Conservation (phyloP, 2,797 vertebrate species). For the Poecilia picta region DNA sequence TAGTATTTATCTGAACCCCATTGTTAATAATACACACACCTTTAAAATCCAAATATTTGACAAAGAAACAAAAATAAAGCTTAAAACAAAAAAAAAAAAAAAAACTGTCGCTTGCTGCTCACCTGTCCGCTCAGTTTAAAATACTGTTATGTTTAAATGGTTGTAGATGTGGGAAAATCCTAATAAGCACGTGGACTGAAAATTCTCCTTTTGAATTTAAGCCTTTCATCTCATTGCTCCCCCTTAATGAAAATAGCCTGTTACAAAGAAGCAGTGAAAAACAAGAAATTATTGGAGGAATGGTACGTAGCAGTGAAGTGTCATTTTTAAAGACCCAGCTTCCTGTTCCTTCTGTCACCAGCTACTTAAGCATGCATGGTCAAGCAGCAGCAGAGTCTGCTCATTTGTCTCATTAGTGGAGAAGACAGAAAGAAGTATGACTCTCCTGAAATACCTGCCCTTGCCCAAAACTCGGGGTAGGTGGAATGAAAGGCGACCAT, state of each 20-base stretch:
- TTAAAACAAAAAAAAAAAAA: not conserved
- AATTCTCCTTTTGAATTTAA: not conserved
- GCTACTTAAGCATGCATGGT: constrained; percentile 85
- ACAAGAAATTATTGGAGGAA: constrained; percentile 18
- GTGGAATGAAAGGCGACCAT: constrained; percentile 58
- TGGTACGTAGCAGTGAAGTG: constrained; percentile 24
- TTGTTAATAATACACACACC: not conserved
- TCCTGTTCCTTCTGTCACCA: constrained; percentile 50
- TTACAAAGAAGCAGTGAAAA: constrained; percentile 16
- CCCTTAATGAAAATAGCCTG: not conserved
- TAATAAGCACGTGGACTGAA: not conserved
- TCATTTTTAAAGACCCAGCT: constrained; percentile 43
- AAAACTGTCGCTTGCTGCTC: not conserved
- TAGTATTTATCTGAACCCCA: not conserved
- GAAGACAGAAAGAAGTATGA: constrained; percentile 86
- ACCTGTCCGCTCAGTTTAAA: too few species aligned
- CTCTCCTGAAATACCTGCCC: constrained; percentile 84
- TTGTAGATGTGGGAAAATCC: not conserved
- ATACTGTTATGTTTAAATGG: not conserved
- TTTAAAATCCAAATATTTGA: not conserved
- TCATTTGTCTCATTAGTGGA: constrained; percentile 87
- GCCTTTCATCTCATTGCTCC: not conserved
- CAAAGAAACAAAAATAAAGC: not conserved
- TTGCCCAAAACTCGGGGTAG: constrained; percentile 72
- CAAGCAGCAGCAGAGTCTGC: constrained; percentile 83